A percentile compares a stretch with the other conserved stretches of the same genome.
These are phyloP conservation scores for Zoanthus gigantus DNA, from an alignment of 92 coral and sea anemone genomes.

Conservation along the genomic window DNA sequence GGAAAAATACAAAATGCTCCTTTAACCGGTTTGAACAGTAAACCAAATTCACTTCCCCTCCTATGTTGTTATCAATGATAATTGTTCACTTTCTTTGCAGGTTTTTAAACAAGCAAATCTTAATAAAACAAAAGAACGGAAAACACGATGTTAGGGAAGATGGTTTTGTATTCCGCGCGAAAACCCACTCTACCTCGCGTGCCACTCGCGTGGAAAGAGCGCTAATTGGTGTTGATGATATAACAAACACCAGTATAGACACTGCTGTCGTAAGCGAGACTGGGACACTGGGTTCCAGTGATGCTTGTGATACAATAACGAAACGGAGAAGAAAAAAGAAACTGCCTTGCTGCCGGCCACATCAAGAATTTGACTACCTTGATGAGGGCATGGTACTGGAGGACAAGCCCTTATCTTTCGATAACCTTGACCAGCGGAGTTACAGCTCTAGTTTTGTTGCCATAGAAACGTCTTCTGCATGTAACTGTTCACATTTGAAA, in stretches of 20 bases:
- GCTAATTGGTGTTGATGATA: conserved; percentile 30
- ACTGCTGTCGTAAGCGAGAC: conserved; percentile 42
- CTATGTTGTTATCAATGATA: too few species aligned
- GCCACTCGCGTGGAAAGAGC: neutral
- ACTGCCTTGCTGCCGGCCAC: conserved; percentile 87
- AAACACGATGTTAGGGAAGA: neutral
- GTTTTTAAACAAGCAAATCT: conserved; percentile 31
- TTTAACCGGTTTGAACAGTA: too few species aligned
- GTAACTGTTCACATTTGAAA: conserved; percentile 71
- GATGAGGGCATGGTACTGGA: conserved; percentile 93
- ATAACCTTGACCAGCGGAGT: conserved; percentile 54
- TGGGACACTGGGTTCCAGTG: conserved; percentile 13
- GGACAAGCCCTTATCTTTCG: conserved; percentile 82
- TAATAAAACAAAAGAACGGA: conserved; percentile 13
- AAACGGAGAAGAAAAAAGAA: conserved; percentile 85
- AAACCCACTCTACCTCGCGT: neutral
- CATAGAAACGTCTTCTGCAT: conserved; percentile 81
- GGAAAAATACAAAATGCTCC: too few species aligned
- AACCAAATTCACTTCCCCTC: too few species aligned
- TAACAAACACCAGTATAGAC: conserved; percentile 24
- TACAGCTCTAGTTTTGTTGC: conserved; percentile 77
- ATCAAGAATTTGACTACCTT: conserved; percentile 81
- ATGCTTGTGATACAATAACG: conserved; percentile 57
- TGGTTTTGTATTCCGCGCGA: conserved; percentile 12
- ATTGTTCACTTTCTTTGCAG: neutral